Percentiles rank a stretch among this genome's conserved stretches.
phyloP scores from a whole-genome alignment of 2,888 invertebrate species.

The Lathronympha strigana region DNA sequence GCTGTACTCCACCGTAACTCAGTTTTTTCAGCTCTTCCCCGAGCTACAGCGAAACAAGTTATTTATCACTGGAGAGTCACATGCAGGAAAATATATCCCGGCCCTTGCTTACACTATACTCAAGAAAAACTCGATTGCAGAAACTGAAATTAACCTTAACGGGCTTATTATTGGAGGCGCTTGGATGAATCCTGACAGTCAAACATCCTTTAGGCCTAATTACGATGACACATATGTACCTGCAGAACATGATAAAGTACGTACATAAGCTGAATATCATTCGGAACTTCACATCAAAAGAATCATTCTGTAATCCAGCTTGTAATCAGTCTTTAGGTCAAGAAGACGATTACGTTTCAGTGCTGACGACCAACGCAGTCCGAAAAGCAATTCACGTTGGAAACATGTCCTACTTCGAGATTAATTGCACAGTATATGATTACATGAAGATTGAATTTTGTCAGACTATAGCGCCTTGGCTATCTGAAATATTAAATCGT shows the following conservation, averaged over 20 bases:
- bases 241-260: too few relatives aligned
- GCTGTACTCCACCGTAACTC: constrained; percentile 89
- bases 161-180: constrained; percentile 43
- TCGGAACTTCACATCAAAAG: too few relatives aligned
- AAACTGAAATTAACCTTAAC: constrained; percentile 87
- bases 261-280: too few relatives aligned
- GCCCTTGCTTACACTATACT: constrained; percentile 90
- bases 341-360: constrained; percentile 62
- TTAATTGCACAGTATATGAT: constrained; percentile 82
- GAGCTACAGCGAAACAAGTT: constrained; percentile 90
- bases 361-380: constrained; percentile 80
- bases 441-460: constrained; percentile 87
- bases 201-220: not conserved
- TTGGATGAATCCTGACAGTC: constrained; percentile 42
- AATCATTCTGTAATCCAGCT: too few relatives aligned
- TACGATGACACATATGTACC: not conserved
- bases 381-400: constrained; percentile 91
- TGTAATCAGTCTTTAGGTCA: too few relatives aligned
- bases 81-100: constrained; percentile 91
- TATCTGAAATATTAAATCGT: constrained; percentile 82
- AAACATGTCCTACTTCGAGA: constrained; percentile 83
- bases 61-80: constrained; percentile 95
- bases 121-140: constrained; percentile 83
- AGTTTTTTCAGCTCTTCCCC: constrained; percentile 93
- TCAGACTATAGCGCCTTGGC: constrained; percentile 87